Conservation (phyloP, 2,113 vertebrate genomes). For the Ptilonorhynchus violaceus region DNA sequence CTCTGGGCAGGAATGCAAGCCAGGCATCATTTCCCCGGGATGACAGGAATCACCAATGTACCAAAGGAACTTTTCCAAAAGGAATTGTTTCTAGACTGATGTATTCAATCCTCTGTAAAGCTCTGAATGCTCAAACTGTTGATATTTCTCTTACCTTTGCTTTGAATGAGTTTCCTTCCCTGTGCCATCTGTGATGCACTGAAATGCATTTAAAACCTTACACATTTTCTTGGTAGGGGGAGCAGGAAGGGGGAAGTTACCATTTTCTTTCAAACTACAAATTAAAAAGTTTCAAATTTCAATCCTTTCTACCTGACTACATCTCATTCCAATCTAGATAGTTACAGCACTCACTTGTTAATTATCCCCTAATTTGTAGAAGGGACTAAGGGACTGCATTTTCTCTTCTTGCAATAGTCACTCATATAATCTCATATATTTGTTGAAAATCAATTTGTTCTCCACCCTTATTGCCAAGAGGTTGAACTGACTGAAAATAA, state of each 20-base stretch:
- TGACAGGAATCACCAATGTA: conserved; percentile 32
- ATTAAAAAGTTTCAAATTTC: neutral
- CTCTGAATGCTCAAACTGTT: neutral
- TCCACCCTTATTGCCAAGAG: neutral
- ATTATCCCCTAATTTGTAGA: neutral
- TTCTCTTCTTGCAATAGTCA: neutral
- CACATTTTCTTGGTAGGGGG: neutral
- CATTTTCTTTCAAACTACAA: neutral
- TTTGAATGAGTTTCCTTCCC: neutral
- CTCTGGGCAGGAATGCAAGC: conserved; percentile 51
- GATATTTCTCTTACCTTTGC: neutral
- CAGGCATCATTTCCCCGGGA: conserved; percentile 42
- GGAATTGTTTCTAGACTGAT: neutral
- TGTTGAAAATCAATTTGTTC: conserved; percentile 35
- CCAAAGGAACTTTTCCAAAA: conserved; percentile 2
- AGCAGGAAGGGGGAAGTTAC: neutral
- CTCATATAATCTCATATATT: neutral
- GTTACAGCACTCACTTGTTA: neutral
- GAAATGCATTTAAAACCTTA: neutral
- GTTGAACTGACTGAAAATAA: neutral
- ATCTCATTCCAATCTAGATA: neutral
- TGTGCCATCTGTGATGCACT: neutral
- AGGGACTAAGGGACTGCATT: neutral
- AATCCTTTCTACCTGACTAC: neutral
- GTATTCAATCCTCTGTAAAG: neutral